These are phyloP conservation scores for Rhabdophis nuchalis DNA, from an alignment of 2,797 vertebrate genomes.

Conservation along the genomic window DNA sequence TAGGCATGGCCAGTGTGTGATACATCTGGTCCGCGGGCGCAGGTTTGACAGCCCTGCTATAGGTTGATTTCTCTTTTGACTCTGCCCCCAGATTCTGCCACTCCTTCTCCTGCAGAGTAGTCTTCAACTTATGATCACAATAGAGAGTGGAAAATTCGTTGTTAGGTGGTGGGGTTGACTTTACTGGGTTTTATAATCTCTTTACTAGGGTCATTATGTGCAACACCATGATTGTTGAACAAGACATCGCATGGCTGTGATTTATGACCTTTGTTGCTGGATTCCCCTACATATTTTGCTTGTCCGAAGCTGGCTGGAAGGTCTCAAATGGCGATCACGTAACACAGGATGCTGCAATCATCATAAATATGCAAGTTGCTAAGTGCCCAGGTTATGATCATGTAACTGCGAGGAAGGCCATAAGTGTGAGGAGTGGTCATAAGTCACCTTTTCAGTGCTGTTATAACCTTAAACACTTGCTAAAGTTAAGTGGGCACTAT, in stretches of 20 bases:
- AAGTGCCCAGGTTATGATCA: not conserved
- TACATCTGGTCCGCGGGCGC: no score
- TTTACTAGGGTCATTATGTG: not conserved
- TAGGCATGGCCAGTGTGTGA: no score
- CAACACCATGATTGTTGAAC: not conserved
- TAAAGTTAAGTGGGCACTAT: not conserved
- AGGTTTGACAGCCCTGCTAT: not conserved
- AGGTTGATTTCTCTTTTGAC: not conserved
- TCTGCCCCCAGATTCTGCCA: not conserved
- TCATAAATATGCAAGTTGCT: not conserved
- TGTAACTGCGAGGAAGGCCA: not conserved
- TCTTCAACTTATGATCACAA: not conserved
- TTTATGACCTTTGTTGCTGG: not conserved
- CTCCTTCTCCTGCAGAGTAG: not conserved
- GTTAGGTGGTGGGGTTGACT: not conserved
- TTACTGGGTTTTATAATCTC: not conserved
- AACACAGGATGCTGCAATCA: not conserved
- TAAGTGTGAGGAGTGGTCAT: not conserved
- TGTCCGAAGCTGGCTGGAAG: not conserved
- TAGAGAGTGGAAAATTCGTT: not conserved
- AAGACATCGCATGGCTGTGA: not conserved
- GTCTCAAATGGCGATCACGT: not conserved
- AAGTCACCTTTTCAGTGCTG: not conserved
- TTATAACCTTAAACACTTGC: not conserved
- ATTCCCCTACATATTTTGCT: not conserved